These are phyloP conservation scores for Bugulina stolonifera DNA, from an alignment of 2,888 invertebrate species.

Conservation along the genomic window DNA sequence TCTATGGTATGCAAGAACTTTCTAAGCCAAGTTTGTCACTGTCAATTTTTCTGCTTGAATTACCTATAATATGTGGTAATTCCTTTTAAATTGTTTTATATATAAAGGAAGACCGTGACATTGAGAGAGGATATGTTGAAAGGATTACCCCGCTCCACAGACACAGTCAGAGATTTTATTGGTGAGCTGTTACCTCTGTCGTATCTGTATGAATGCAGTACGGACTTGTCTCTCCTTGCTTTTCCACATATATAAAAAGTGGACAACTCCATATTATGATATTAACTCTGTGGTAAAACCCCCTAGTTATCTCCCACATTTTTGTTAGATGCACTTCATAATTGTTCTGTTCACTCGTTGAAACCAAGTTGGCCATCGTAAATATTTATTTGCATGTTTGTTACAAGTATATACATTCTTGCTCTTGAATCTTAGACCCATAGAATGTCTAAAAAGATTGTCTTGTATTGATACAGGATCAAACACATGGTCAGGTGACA, in stretches of 20 bases:
- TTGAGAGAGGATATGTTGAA: conserved; percentile 10
- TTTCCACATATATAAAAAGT: too few species aligned
- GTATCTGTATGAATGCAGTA: too few species aligned
- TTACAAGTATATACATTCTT: neutral
- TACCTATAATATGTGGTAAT: too few species aligned
- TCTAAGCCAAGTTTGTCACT: neutral
- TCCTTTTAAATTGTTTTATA: too few species aligned
- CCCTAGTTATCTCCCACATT: too few species aligned
- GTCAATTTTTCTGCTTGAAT: too few species aligned
- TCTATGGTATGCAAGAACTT: too few species aligned
- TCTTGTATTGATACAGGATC: too few species aligned
- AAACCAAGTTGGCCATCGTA: too few species aligned
- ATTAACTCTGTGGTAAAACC: too few species aligned
- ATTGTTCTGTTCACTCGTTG: neutral
- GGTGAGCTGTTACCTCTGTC: neutral
- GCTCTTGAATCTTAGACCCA: neutral
- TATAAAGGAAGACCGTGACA: neutral
- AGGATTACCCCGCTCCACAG: neutral
- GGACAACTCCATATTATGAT: too few species aligned
- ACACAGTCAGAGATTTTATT: neutral
- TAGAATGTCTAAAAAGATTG: neutral
- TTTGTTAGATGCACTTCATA: neutral
- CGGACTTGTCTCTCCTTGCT: too few species aligned
- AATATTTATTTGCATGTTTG: neutral
- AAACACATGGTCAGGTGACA: conserved; percentile 13